phyloP scores from a whole-genome alignment of 2,113 vertebrate species.

The Corythornis vintsioides region DNA sequence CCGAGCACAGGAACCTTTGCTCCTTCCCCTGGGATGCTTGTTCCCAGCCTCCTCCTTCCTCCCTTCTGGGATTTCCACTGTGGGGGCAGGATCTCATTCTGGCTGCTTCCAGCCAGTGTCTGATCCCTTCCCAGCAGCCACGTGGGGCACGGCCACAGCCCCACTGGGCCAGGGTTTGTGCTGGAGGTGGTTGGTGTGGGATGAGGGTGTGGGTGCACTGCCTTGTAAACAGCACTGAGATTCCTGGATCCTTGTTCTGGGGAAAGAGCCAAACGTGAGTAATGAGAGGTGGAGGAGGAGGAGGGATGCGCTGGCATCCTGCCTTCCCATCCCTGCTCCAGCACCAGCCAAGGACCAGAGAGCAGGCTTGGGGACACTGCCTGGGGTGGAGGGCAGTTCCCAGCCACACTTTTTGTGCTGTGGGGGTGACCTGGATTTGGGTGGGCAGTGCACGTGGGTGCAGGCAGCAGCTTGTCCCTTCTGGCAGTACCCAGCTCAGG shows the following conservation, averaged over 20 bases:
- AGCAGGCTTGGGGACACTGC: neutral
- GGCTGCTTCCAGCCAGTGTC: neutral
- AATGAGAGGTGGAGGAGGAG: neutral
- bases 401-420: neutral
- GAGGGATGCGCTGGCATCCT: neutral
- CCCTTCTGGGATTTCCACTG: neutral
- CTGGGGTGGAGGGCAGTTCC: rapidly evolving
- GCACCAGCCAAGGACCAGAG: rapidly evolving
- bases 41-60: neutral
- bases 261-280: neutral
- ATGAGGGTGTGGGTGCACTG: neutral
- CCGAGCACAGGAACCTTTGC: neutral
- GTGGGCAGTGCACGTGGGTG: rapidly evolving
- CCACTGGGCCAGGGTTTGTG: rapidly evolving
- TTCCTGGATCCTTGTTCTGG: neutral
- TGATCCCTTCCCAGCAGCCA: rapidly evolving
- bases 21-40: neutral
- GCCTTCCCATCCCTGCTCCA: rapidly evolving
- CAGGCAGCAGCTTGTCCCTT: neutral
- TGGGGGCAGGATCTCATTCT: neutral
- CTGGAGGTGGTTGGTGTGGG: neutral
- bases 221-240: neutral
- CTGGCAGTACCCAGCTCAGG: neutral
- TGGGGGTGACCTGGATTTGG: rapidly evolving
- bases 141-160: rapidly evolving